These are phyloP conservation scores for Hippocampus abdominalis DNA, from an alignment of 2,113 vertebrate species.

Conservation along the genomic window DNA sequence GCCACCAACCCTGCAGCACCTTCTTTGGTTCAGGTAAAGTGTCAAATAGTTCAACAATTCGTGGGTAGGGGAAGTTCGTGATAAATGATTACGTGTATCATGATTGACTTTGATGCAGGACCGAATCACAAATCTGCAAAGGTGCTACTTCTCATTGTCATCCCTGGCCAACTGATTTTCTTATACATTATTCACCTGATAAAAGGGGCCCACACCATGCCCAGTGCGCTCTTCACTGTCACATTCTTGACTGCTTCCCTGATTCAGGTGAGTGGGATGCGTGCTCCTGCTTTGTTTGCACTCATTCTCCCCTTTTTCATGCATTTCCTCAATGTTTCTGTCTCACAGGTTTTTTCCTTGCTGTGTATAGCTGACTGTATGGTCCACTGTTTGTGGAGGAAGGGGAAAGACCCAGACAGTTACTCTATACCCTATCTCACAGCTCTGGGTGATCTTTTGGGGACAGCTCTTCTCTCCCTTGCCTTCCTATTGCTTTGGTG, in stretches of 20 bases:
- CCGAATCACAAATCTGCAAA: conserved; percentile 83
- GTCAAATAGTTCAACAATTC: background rate
- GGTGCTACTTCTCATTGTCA: conserved; percentile 81
- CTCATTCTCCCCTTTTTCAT: background rate
- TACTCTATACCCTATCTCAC: conserved; percentile 96
- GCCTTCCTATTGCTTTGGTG: conserved; percentile 73
- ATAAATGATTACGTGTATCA: too few species aligned
- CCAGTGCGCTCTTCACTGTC: conserved; percentile 74
- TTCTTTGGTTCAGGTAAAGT: conserved; percentile 85
- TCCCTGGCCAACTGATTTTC: conserved; percentile 89
- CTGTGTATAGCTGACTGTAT: conserved; percentile 82
- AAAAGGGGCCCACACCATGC: conserved; percentile 71
- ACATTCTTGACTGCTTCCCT: conserved; percentile 82
- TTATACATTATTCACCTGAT: conserved; percentile 79
- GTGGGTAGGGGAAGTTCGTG: background rate
- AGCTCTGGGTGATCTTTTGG: conserved; percentile 86
- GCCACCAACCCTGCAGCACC: conserved; percentile 75
- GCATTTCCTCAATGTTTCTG: background rate
- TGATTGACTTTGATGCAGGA: conserved; percentile 62
- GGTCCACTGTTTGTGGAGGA: conserved; percentile 83
- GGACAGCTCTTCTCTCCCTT: conserved; percentile 82
- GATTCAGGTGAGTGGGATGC: conserved; percentile 76
- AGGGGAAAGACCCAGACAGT: conserved; percentile 84
- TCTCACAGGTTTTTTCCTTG: conserved; percentile 78
- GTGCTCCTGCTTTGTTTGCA: background rate